Base-by-base conservation (phyloP, 35 echinoderm and acorn worm species). In the Ophiothrix spiculata region DNA sequence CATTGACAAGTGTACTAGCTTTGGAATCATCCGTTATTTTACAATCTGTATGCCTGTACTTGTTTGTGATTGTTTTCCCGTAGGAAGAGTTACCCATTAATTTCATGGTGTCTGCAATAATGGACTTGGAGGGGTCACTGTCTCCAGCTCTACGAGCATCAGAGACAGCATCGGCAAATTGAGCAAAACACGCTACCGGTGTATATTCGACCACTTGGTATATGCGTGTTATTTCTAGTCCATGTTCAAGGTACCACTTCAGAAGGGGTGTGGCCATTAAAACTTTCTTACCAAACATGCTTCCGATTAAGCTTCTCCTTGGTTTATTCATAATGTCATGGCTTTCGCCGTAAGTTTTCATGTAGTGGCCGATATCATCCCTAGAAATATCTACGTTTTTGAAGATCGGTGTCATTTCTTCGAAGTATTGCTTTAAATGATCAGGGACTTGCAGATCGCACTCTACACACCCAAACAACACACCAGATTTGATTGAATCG, bases 41-140 rank as follows among this genome's bases (percentile, higher is more conserved):
- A 31, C 75, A 75, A 33, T 91, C 80, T 78, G 60, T 74, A 54
- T 91, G 82, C 38, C 36, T 85, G 77, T 91, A 75, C 39, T 75
- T 85, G 74, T 91, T 84, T 15, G 89, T 85, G 10, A 93, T 80
- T 1, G 86, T 88, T 75, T 88, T 88, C 33, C 86, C 86, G 32
- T 88, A 87, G 35, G 86, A 88, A 13, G 56, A 81, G 38, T 88
- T 88, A 14, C 86, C 86, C 34, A 88, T 37, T n/a, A n/a, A n/a
- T 21, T 88, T 88, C 86, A 81, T 81, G 12, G 86, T 88, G 25
- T 88, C 86, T 1, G 81, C 33, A 84, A 84, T 90, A 15, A 90
- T 84, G 38, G 60, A 34, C 39, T 84, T 84, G 60, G 79, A n/a
- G 29, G 1, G 80, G 81, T 17, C 77, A 32, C 37, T 90, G 56